Conservation (phyloP, 2,888 invertebrate genomes). For the Drosophila yooni region DNA sequence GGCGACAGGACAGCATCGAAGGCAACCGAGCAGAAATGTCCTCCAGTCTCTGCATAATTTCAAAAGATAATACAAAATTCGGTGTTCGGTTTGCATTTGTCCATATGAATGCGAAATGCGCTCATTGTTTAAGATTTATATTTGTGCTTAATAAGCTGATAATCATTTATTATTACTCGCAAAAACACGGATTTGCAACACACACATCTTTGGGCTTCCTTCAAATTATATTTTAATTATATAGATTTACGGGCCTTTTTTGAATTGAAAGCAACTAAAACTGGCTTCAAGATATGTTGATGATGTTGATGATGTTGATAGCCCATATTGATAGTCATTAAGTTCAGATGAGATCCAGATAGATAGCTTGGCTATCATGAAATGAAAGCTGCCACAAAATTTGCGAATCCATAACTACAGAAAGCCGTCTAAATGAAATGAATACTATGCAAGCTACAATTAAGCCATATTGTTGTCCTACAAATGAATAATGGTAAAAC, state of each 20-base stretch:
- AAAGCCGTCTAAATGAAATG: not conserved
- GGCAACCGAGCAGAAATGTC: slow-evolving; percentile 24
- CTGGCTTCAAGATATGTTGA: too few relatives aligned
- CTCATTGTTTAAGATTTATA: not conserved
- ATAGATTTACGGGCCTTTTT: too few relatives aligned
- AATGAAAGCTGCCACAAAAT: not conserved
- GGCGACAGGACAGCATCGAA: slow-evolving; percentile 27
- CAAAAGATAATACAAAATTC: not conserved
- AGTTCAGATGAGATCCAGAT: not conserved
- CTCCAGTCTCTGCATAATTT: not conserved
- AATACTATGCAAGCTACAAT: too few relatives aligned
- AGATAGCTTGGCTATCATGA: not conserved
- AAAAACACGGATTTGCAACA: too few relatives aligned
- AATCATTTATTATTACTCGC: not conserved
- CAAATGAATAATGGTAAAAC: not conserved
- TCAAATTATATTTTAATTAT: not conserved
- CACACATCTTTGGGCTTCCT: not conserved
- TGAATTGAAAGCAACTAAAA: too few relatives aligned
- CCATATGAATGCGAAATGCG: not conserved
- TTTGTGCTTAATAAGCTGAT: not conserved
- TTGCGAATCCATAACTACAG: not conserved
- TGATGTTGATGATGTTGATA: too few relatives aligned
- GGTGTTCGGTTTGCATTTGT: not conserved
- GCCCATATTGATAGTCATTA: too few relatives aligned
- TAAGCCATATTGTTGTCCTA: not conserved